Conservation (phyloP, 2,888 invertebrate genomes). For the Drosophila rellima region DNA sequence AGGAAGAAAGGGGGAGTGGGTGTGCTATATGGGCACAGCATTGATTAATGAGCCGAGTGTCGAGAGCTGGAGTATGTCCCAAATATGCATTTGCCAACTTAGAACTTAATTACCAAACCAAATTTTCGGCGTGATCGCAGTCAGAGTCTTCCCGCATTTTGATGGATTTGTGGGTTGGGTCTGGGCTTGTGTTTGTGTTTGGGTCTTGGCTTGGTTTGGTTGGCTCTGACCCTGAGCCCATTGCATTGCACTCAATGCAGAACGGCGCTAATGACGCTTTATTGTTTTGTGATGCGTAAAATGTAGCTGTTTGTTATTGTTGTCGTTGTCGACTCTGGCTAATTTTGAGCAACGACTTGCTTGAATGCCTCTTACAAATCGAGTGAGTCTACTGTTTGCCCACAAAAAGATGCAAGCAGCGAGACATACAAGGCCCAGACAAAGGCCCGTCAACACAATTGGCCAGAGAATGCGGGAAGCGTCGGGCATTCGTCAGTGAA, state of each 20-base stretch:
- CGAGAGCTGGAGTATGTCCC: constrained; percentile 20
- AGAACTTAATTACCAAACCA: constrained; percentile 74
- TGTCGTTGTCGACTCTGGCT: constrained; percentile 35
- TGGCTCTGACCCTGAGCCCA: constrained; percentile 42
- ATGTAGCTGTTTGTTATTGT: constrained; percentile 46
- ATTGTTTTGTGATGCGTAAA: constrained; percentile 79
- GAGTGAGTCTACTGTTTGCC: constrained; percentile 37
- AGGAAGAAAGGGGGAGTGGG: constrained; percentile 6
- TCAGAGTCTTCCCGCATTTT: constrained; percentile 72
- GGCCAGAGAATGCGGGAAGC: constrained; percentile 64
- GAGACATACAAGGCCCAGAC: constrained; percentile 30
- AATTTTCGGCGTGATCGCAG: constrained; percentile 42
- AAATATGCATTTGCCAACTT: constrained; percentile 61
- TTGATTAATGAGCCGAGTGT: constrained; percentile 66
- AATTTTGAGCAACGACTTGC: constrained; percentile 65
- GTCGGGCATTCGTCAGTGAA: constrained; percentile 34
- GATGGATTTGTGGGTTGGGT: constrained; percentile 65
- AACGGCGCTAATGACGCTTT: constrained; percentile 70
- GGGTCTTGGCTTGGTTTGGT: constrained; percentile 31
- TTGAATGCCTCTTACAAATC: constrained; percentile 60
- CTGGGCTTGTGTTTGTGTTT: constrained; percentile 6
- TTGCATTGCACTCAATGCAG: constrained; percentile 31
- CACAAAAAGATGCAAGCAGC: constrained; percentile 18
- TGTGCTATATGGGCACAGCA: constrained; percentile 45
- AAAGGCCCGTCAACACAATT: constrained; percentile 28